A percentile compares a stretch with the other conserved stretches of the same genome.
Conservation (phyloP, 2,888 invertebrate species). For the Lamellibrachia satsuma region DNA sequence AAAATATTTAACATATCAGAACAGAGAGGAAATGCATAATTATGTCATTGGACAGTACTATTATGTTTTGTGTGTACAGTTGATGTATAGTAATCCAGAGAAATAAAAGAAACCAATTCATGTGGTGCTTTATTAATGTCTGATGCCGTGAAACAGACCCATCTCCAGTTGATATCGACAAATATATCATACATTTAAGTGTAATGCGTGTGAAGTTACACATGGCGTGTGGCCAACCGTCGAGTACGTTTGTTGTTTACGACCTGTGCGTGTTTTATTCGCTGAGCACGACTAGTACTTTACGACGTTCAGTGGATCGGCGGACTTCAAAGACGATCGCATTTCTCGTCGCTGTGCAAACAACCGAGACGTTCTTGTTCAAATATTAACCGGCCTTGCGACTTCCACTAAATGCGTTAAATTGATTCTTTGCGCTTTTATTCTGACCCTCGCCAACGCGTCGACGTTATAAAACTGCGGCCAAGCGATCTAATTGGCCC, state of each 20-base stretch:
- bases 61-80: neutral
- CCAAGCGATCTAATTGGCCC: neutral
- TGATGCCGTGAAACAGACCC: neutral
- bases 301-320: neutral
- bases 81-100: neutral
- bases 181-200: neutral
- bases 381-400: conserved; percentile 1
- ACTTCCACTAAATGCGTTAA: conserved; percentile 6
- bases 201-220: neutral
- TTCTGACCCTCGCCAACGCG: neutral
- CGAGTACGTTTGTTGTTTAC: neutral
- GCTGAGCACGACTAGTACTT: neutral
- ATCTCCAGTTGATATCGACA: neutral
- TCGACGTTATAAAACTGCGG: neutral
- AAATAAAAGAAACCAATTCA: neutral
- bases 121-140: neutral
- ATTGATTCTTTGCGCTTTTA: conserved; percentile 17
- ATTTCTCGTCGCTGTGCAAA: neutral
- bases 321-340: neutral
- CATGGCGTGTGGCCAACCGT: neutral
- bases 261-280: neutral
- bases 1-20: too few relatives aligned
- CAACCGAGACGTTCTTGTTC: conserved; percentile 5
- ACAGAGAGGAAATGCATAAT: neutral
- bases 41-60: neutral